phyloP scores from a whole-genome alignment of 2,888 invertebrate species.

The Hydraecia micacea region DNA sequence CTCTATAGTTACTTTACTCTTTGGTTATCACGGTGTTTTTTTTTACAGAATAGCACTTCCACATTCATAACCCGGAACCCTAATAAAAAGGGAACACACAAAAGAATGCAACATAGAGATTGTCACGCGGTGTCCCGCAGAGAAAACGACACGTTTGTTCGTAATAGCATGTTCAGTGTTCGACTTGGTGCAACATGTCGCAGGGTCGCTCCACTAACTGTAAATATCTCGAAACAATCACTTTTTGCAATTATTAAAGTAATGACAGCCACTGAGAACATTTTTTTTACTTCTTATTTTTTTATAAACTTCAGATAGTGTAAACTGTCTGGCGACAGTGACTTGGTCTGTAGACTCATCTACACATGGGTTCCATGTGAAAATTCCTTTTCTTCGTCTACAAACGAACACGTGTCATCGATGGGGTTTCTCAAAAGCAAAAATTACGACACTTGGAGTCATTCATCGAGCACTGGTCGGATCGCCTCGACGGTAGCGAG shows the following conservation, averaged over 20 bases:
- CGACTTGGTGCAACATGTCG: conserved; percentile 27
- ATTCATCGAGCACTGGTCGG: too few relatives aligned
- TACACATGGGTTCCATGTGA: too few relatives aligned
- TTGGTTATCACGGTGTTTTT: too few relatives aligned
- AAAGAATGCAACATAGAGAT: conserved; percentile 70
- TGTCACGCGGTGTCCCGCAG: conserved; percentile 75
- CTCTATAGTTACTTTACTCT: too few relatives aligned
- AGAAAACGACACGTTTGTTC: conserved; percentile 70
- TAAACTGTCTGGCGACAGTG: too few relatives aligned
- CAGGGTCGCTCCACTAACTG: not conserved
- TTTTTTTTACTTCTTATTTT: not conserved
- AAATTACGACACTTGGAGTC: too few relatives aligned
- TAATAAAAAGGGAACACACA: conserved; percentile 62
- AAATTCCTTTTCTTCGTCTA: too few relatives aligned
- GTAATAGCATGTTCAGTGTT: conserved; percentile 72
- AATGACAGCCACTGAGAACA: not conserved
- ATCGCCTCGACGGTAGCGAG: too few relatives aligned
- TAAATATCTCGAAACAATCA: conserved; percentile 10
- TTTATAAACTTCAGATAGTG: too few relatives aligned
- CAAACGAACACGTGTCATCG: too few relatives aligned
- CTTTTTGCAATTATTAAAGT: not conserved
- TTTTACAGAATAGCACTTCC: not conserved
- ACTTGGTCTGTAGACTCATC: too few relatives aligned
- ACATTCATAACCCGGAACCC: conserved; percentile 62
- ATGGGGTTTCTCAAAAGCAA: too few relatives aligned